phyloP scores from a whole-genome alignment of 2,797 vertebrate species.

The Diplodus sargus region DNA sequence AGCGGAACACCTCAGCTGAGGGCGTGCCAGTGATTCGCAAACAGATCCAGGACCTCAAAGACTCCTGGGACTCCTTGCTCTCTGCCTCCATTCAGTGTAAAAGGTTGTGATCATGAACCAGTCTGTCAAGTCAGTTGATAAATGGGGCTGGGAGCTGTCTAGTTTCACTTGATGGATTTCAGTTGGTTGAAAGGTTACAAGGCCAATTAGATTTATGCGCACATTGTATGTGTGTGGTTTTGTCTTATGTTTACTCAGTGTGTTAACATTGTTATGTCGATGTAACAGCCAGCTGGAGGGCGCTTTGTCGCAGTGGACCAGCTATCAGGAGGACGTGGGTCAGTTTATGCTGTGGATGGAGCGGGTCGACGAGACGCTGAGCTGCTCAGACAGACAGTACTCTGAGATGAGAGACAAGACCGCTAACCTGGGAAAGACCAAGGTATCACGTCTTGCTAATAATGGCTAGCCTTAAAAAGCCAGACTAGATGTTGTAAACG shows the following conservation, averaged over 20 bases:
- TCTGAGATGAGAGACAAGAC: conserved; percentile 95
- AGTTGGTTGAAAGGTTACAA: conserved; percentile 48
- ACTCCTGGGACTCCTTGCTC: conserved; percentile 92
- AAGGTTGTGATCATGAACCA: conserved; percentile 84
- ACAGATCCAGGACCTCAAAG: conserved; percentile 94
- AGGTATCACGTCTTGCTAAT: conserved; percentile 80
- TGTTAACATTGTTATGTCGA: conserved; percentile 30
- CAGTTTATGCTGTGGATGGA: conserved; percentile 97
- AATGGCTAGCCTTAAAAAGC: neutral
- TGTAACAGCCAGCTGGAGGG: conserved; percentile 93
- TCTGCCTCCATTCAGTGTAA: conserved; percentile 95
- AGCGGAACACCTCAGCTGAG: conserved; percentile 95
- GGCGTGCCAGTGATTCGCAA: conserved; percentile 90
- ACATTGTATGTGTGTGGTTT: neutral
- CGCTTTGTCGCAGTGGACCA: conserved; percentile 96
- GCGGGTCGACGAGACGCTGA: conserved; percentile 88
- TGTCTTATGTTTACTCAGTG: conserved; percentile 19
- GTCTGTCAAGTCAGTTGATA: conserved; percentile 38
- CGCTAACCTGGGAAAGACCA: conserved; percentile 91
- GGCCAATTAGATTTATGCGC: conserved; percentile 43
- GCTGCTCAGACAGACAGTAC: conserved; percentile 87
- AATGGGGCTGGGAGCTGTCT: conserved; percentile 45
- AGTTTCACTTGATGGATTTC: conserved; percentile 61
- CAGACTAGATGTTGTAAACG: neutral
- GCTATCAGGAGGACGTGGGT: conserved; percentile 95